Conservation (phyloP, 2,888 invertebrate species). For the Lamellibrachia columna region DNA sequence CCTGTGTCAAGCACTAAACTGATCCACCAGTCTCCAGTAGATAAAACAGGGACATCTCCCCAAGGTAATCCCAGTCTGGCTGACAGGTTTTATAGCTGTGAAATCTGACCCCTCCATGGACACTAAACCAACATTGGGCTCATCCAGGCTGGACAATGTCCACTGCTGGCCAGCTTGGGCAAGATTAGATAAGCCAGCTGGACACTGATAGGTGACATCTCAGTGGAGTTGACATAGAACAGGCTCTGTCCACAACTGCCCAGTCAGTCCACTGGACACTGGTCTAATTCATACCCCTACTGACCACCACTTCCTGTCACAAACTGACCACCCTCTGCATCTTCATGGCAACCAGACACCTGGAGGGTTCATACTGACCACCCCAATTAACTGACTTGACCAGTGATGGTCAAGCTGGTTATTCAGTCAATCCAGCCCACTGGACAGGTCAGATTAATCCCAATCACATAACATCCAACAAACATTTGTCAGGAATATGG, state of each 20-base stretch:
- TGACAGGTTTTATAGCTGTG: background rate
- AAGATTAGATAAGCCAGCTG: background rate
- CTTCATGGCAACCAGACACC: background rate
- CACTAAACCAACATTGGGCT: background rate
- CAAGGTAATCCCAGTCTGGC: background rate
- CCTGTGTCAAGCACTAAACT: background rate
- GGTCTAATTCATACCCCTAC: background rate
- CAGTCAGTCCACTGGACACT: background rate
- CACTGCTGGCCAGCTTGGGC: background rate
- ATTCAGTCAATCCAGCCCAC: background rate
- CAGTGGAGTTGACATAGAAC: background rate
- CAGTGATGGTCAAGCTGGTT: background rate
- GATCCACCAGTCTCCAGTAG: background rate
- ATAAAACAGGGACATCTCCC: background rate
- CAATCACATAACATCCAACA: background rate
- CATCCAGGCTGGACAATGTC: background rate
- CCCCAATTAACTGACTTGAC: background rate
- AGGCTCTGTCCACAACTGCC: background rate
- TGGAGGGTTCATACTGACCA: background rate
- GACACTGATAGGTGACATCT: constrained; percentile 3
- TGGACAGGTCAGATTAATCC: background rate
- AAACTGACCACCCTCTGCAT: background rate
- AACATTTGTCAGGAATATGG: background rate
- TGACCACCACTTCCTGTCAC: background rate
- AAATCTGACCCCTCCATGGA: background rate